Evolutionary conservation across 2,113 vertebrate species (phyloP).

Genomic region (Pachypanchax playfairii): DNA sequence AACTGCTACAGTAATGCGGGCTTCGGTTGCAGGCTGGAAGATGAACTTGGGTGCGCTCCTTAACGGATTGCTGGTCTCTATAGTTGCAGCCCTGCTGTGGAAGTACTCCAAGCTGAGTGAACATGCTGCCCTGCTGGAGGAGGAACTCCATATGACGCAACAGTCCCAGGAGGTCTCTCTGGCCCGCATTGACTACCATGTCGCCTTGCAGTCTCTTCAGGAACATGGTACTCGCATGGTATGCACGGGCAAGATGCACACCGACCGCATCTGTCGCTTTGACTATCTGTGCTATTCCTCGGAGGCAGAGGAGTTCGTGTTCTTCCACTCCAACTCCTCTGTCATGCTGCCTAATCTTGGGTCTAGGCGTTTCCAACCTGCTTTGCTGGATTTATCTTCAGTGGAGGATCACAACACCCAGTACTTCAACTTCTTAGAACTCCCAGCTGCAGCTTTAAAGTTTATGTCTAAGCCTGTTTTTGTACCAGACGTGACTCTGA

Average conservation of each 20-base stretch:
- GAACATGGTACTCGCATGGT: slow-evolving; percentile 95
- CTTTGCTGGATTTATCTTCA: slow-evolving; percentile 92
- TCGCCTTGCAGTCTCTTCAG: slow-evolving; percentile 86
- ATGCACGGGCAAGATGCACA: slow-evolving; percentile 96
- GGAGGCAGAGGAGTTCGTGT: slow-evolving; percentile 94
- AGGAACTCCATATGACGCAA: slow-evolving; percentile 84
- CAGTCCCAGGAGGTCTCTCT: slow-evolving; percentile 84
- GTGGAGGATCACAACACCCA: slow-evolving; percentile 98
- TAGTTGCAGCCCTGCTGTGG: slow-evolving; percentile 94
- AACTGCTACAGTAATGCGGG: slow-evolving; percentile 70
- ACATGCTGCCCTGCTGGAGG: slow-evolving; percentile 87
- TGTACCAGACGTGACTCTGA: slow-evolving; percentile 92
- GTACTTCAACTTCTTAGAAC: slow-evolving; percentile 97
- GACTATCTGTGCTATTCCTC: slow-evolving; percentile 94
- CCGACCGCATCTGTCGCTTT: slow-evolving; percentile 94
- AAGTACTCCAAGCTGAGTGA: slow-evolving; percentile 89
- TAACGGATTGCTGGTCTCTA: slow-evolving; percentile 91
- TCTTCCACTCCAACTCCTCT: slow-evolving; percentile 93
- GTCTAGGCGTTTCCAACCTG: slow-evolving; percentile 93
- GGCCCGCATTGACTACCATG: slow-evolving; percentile 87
- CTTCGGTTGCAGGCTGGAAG: slow-evolving; percentile 75
- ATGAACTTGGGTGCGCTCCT: slow-evolving; percentile 92
- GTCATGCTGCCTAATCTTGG: slow-evolving; percentile 96
- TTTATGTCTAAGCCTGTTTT: slow-evolving; percentile 96
- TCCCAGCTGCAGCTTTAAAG: slow-evolving; percentile 89